These are phyloP conservation scores for Idaea aversata DNA, from an alignment of 2,888 invertebrate species.

Conservation along the genomic window DNA sequence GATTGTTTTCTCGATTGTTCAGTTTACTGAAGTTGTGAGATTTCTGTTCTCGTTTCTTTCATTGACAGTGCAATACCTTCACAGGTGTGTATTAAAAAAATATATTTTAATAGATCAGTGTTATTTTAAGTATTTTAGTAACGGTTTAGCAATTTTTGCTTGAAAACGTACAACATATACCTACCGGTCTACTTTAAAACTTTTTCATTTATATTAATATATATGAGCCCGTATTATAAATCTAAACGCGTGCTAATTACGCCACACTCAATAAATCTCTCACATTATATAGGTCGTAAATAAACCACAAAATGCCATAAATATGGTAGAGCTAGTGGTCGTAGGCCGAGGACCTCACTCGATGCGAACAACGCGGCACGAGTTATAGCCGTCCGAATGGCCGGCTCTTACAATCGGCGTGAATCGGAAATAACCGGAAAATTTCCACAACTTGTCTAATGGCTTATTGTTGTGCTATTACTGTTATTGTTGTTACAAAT, in stretches of 20 bases:
- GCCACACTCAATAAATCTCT: constrained; percentile 68
- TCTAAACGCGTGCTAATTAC: constrained; percentile 68
- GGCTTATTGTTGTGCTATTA: constrained; percentile 72
- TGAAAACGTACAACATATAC: too few species aligned
- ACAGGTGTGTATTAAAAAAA: too few species aligned
- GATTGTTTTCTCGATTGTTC: too few species aligned
- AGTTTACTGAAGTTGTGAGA: too few species aligned
- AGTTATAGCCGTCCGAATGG: constrained; percentile 66
- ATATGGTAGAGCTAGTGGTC: constrained; percentile 54
- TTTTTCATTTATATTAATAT: neutral
- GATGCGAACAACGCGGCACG: constrained; percentile 50
- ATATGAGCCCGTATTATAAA: constrained; percentile 43
- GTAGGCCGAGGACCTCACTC: constrained; percentile 76
- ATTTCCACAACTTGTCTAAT: constrained; percentile 77
- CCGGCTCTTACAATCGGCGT: constrained; percentile 69
- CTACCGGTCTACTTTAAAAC: neutral
- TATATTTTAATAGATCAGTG: too few species aligned
- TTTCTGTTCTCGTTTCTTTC: too few species aligned
- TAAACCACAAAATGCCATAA: constrained; percentile 65
- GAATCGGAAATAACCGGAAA: constrained; percentile 79
- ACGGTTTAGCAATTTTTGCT: too few species aligned
- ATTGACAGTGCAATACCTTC: too few species aligned
- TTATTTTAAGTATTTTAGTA: too few species aligned
- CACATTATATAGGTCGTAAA: constrained; percentile 69
- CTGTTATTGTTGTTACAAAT: constrained; percentile 49